A percentile compares a stretch with the other conserved stretches of the same genome.
These are phyloP conservation scores for Triplophysa rosa DNA, from an alignment of 2,113 vertebrate species.

Conservation along the genomic window DNA sequence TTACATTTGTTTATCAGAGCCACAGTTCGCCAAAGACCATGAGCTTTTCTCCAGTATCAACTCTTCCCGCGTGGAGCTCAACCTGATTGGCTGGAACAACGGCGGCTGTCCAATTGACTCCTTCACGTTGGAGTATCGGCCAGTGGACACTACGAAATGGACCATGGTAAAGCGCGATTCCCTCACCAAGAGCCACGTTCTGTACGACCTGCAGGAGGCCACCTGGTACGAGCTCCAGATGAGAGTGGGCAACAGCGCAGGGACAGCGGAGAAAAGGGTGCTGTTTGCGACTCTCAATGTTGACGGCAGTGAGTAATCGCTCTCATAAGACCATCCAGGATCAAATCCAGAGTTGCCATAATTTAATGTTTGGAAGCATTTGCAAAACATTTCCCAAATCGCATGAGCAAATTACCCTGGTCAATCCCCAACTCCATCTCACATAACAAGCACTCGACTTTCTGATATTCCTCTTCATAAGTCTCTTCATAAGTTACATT, in stretches of 20 bases:
- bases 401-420: too few species aligned
- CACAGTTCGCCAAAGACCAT: constrained; percentile 98
- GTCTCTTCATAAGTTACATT: too few species aligned
- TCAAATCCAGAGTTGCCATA: neutral
- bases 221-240: constrained; percentile 98
- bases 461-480: too few species aligned
- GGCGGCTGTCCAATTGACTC: constrained; percentile 97
- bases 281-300: constrained; percentile 92
- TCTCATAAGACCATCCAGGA: neutral
- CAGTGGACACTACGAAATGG: constrained; percentile 88
- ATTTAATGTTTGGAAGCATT: neutral
- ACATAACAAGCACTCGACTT: too few species aligned
- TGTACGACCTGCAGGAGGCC: constrained; percentile 93
- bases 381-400: neutral
- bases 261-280: constrained; percentile 91
- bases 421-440: too few species aligned
- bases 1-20: constrained; percentile 74
- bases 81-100: constrained; percentile 96
- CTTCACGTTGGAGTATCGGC: constrained; percentile 93
- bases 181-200: constrained; percentile 91
- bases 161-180: constrained; percentile 92
- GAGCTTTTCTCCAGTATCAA: constrained; percentile 97
- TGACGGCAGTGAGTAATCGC: constrained; percentile 89
- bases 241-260: constrained; percentile 96
- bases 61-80: constrained; percentile 87